phyloP scores from a whole-genome alignment of 64 coral and sea anemone species.

The Montipora foliosa region DNA sequence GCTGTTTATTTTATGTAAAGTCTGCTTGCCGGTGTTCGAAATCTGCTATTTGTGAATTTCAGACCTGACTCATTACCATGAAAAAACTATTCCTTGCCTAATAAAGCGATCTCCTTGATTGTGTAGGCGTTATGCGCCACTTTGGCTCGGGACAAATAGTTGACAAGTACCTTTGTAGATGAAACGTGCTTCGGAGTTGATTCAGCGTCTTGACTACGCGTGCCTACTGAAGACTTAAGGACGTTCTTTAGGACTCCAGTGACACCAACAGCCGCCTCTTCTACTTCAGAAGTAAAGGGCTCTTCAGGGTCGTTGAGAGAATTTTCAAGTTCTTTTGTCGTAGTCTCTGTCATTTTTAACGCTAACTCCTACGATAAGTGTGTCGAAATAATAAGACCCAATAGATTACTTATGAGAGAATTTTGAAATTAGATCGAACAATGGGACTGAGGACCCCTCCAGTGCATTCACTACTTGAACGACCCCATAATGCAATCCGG shows the following conservation, averaged over 20 bases:
- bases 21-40: too few relatives aligned
- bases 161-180: not conserved
- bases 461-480: too few relatives aligned
- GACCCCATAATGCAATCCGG: too few relatives aligned
- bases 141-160: too few relatives aligned
- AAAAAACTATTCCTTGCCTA: not conserved
- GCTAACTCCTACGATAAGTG: not conserved
- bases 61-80: too few relatives aligned
- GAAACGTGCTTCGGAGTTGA: not conserved
- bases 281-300: not conserved
- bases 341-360: not conserved
- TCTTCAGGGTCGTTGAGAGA: slow-evolving; percentile 6
- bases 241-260: not conserved
- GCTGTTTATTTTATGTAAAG: too few relatives aligned
- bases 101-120: not conserved
- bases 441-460: too few relatives aligned
- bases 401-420: not conserved
- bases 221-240: not conserved
- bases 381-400: not conserved
- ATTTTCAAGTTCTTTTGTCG: not conserved
- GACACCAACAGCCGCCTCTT: not conserved
- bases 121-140: too few relatives aligned
- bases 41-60: too few relatives aligned
- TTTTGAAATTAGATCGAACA: too few relatives aligned
- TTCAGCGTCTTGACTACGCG: not conserved